Evolutionary conservation across 2,113 vertebrate species (phyloP).

Genomic region (Thunnus thynnus): DNA sequence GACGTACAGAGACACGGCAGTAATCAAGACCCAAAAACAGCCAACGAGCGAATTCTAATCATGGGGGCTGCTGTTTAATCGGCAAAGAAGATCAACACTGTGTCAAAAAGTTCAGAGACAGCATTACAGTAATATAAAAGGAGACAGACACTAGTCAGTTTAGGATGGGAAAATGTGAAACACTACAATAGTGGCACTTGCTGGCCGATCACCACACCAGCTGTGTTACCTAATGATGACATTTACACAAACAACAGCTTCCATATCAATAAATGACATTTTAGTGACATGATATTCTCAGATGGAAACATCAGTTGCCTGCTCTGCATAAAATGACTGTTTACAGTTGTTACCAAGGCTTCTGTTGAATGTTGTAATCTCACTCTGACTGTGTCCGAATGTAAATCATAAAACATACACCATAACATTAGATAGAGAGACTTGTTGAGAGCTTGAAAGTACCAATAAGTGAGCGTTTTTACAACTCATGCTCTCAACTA

Average conservation of each 20-base stretch:
- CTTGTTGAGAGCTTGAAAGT: too few relatives aligned
- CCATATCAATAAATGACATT: slow-evolving; percentile 29
- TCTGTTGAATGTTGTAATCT: neutral
- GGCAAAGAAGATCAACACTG: neutral
- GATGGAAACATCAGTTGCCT: slow-evolving; percentile 7
- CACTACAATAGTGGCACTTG: neutral
- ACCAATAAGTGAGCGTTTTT: neutral
- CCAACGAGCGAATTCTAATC: neutral
- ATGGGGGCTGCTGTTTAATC: neutral
- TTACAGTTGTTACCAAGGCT: slow-evolving; percentile 26
- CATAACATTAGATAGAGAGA: too few relatives aligned
- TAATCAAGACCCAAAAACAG: neutral
- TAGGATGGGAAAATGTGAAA: neutral
- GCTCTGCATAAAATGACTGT: slow-evolving; percentile 30
- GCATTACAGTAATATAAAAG: neutral
- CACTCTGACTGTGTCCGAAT: neutral
- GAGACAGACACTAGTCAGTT: neutral
- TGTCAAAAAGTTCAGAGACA: neutral
- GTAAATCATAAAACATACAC: neutral
- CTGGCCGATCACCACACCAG: slow-evolving; percentile 22
- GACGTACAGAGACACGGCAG: neutral
- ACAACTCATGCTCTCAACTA: neutral
- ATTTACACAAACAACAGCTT: slow-evolving; percentile 29
- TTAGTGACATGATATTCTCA: slow-evolving; percentile 38
- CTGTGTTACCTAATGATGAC: neutral